Conservation (phyloP, 2,113 vertebrate genomes). For the Tragelaphus buxtoni region DNA sequence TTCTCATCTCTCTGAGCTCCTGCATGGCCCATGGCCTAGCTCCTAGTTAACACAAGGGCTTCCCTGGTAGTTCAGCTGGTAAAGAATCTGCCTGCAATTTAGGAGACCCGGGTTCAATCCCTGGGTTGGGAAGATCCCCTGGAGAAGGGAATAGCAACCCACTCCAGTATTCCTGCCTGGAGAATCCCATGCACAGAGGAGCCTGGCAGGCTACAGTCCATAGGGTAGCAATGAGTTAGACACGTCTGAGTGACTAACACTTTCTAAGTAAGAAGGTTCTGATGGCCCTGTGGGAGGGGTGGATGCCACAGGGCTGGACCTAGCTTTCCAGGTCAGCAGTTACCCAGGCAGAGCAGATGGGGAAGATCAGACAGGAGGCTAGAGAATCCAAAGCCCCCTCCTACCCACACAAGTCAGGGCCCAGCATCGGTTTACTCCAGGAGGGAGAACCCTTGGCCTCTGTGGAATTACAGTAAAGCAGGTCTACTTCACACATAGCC, state of each 20-base stretch:
- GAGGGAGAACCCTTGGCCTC: not conserved
- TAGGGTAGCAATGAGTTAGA: not conserved
- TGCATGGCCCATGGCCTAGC: not conserved
- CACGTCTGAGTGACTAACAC: not conserved
- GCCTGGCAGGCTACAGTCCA: not conserved
- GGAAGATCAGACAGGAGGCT: not conserved
- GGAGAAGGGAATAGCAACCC: not conserved
- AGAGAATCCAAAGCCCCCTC: not conserved
- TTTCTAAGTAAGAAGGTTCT: not conserved
- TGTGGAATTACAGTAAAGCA: not conserved
- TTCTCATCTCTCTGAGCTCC: not conserved
- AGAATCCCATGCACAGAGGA: not conserved
- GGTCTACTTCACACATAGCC: not conserved
- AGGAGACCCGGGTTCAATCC: not conserved
- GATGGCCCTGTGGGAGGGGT: not conserved
- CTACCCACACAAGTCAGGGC: not conserved
- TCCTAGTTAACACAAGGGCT: not conserved
- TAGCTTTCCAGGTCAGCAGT: not conserved
- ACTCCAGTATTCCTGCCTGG: not conserved
- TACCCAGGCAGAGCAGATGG: not conserved
- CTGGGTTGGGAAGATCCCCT: not conserved
- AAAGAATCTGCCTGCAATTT: not conserved
- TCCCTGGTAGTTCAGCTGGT: not conserved
- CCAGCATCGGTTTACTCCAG: too few relatives aligned
- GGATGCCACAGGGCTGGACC: not conserved